A percentile compares a stretch with the other conserved stretches of the same genome.
phyloP scores from a whole-genome alignment of 2,113 vertebrate species.

The Phalacrocorax brasilianus region DNA sequence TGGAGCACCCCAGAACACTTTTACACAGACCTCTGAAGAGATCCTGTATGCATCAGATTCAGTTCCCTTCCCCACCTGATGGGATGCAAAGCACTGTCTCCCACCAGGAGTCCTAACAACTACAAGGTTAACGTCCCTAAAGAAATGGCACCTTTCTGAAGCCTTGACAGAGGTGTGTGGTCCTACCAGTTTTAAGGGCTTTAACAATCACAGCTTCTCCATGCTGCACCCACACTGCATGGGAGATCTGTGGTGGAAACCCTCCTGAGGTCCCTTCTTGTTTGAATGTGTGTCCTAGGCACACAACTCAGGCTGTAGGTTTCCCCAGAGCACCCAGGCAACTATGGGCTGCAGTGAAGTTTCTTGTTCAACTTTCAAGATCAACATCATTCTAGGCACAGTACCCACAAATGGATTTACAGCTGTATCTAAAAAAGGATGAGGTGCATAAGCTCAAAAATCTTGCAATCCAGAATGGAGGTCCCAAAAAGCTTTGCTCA shows the following conservation, averaged over 20 bases:
- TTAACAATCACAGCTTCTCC: neutral
- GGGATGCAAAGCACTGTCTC: neutral
- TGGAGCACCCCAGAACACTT: neutral
- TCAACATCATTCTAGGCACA: neutral
- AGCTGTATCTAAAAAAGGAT: neutral
- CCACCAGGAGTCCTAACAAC: neutral
- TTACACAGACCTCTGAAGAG: neutral
- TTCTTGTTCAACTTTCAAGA: neutral
- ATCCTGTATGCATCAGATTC: neutral
- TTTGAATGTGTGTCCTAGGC: neutral
- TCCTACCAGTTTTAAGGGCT: neutral
- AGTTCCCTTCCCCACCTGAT: neutral
- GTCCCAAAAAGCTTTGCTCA: neutral
- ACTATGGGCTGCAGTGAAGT: neutral
- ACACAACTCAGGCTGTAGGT: neutral
- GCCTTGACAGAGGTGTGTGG: neutral
- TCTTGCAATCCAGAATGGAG: neutral
- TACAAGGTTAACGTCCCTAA: neutral
- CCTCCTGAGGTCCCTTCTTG: neutral
- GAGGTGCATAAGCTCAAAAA: accelerated
- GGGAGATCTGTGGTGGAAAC: neutral
- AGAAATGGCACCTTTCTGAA: neutral
- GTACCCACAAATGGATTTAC: neutral
- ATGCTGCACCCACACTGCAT: neutral
- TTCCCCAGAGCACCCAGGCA: neutral